phyloP scores from a whole-genome alignment of 2,113 vertebrate genomes.

The Oxyruncus cristatus region DNA sequence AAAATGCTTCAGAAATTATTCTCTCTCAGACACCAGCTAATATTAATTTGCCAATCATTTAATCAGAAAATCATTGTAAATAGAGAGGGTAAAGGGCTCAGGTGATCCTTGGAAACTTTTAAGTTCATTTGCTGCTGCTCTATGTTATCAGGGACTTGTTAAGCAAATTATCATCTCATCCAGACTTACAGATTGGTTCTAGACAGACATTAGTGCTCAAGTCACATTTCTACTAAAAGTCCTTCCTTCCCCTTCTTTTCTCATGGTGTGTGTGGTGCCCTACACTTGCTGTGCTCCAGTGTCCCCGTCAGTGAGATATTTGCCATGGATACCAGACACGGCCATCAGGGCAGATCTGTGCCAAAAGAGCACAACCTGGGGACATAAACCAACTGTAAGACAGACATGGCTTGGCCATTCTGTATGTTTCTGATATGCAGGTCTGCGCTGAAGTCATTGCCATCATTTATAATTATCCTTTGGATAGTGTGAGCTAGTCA shows the following conservation, averaged over 20 bases:
- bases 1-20: not conserved
- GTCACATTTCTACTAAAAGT: not conserved
- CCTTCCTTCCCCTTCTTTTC: not conserved
- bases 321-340: not conserved
- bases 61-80: not conserved
- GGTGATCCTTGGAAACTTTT: not conserved
- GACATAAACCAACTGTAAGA: not conserved
- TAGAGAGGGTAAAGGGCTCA: not conserved
- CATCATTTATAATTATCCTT: not conserved
- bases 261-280: not conserved
- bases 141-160: not conserved
- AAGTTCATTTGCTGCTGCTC: not conserved
- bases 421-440: not conserved
- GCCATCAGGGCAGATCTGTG: not conserved
- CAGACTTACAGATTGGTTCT: not conserved
- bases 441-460: not conserved
- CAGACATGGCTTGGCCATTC: not conserved
- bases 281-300: not conserved
- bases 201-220: not conserved
- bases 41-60: not conserved
- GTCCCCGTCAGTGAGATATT: not conserved
- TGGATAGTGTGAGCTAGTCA: not conserved
- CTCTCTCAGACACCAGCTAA: not conserved
- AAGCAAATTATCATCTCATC: not conserved
- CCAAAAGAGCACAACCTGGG: not conserved